A percentile compares a stretch with the other conserved stretches of the same genome.
Conservation (phyloP, 2,797 vertebrate genomes). For the Esox masquinongy region DNA sequence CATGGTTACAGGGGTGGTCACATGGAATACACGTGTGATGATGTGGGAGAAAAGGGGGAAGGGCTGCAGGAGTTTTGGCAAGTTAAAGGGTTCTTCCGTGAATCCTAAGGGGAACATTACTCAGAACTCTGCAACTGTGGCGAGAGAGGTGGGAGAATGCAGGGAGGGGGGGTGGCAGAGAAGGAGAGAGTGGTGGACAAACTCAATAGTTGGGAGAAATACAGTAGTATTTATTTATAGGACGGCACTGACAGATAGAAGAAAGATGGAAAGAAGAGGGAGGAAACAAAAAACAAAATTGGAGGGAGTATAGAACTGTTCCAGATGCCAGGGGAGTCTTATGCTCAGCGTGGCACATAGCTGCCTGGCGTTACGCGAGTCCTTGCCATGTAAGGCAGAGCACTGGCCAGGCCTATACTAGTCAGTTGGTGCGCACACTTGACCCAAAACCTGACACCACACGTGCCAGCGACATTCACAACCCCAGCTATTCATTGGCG, state of each 20-base stretch:
- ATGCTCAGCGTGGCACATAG: conserved; percentile 29
- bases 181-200: conserved; percentile 40
- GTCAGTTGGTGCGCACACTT: conserved; percentile 48
- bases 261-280: conserved; percentile 17
- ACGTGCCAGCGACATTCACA: conserved; percentile 31
- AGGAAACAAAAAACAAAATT: conserved; percentile 8
- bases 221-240: conserved; percentile 58
- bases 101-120: conserved; percentile 52
- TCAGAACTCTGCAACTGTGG: conserved; percentile 49
- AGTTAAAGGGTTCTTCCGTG: conserved; percentile 28
- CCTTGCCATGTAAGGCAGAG: conserved; percentile 68
- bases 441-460: conserved; percentile 60
- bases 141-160: conserved; percentile 32
- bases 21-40: conserved; percentile 27
- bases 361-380: conserved; percentile 31
- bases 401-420: conserved; percentile 30
- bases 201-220: conserved; percentile 27
- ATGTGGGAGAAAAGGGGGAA: conserved; percentile 7
- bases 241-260: conserved; percentile 10
- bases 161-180: conserved; percentile 2
- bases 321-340: conserved; percentile 33
- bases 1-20: conserved; percentile 15
- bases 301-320: conserved; percentile 10
- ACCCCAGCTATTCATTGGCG: conserved; percentile 50
- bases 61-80: conserved; percentile 18